phyloP scores from a whole-genome alignment of 2,113 vertebrate genomes.

The Sorex araneus region DNA sequence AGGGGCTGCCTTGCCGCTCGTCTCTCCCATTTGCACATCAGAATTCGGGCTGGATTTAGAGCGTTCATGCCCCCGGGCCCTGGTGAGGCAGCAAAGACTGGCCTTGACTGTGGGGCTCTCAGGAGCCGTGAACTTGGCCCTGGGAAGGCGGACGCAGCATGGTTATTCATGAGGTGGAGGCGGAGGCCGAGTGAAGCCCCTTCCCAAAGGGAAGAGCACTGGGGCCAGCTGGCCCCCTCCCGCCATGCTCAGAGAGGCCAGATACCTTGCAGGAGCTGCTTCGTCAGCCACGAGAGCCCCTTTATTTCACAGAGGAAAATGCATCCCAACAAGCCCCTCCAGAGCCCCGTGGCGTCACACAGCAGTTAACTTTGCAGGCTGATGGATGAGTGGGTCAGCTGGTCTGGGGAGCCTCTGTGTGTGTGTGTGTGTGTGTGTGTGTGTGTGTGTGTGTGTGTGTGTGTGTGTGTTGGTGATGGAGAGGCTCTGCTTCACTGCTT shows the following conservation, averaged over 20 bases:
- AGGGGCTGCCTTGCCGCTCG: neutral
- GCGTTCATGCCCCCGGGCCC: constrained; percentile 63
- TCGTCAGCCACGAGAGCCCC: neutral
- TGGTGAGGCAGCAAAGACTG: constrained; percentile 20
- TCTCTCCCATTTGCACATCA: constrained; percentile 75
- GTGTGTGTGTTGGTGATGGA: too few species aligned
- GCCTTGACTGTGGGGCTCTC: constrained; percentile 71
- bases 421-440: too few species aligned
- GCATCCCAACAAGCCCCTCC: neutral
- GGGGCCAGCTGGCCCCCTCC: neutral
- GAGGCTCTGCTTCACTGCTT: neutral
- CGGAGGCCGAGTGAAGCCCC: neutral
- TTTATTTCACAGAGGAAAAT: neutral
- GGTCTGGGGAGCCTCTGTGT: neutral
- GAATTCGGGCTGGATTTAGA: constrained; percentile 57
- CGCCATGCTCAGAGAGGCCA: neutral
- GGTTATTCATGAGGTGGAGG: constrained; percentile 74
- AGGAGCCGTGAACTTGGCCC: constrained; percentile 70
- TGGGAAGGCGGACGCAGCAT: neutral
- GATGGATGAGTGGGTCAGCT: neutral
- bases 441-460: too few species aligned
- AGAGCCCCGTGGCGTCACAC: neutral
- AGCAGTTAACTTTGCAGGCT: neutral
- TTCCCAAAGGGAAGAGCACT: neutral
- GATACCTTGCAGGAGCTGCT: neutral